Percentiles rank a stretch among this genome's conserved stretches.
Conservation (phyloP, 2,888 invertebrate genomes). For the Galerucella pusilla region DNA sequence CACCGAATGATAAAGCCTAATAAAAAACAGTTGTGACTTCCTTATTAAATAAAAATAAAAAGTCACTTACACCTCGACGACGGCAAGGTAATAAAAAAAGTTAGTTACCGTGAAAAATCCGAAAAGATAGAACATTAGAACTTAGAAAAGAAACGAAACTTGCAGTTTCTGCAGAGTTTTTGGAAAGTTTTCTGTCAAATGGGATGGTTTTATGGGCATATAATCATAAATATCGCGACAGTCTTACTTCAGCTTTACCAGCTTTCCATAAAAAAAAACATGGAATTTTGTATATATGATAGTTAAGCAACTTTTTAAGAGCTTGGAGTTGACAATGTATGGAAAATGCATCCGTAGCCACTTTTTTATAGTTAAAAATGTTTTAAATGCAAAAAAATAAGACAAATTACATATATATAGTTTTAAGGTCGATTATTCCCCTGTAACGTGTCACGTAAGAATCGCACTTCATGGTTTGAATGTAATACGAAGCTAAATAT, state of each 20-base stretch:
- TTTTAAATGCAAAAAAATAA: no score
- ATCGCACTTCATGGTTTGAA: neutral
- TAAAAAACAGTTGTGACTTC: neutral
- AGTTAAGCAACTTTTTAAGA: neutral
- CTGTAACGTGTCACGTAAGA: neutral
- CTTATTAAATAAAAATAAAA: neutral
- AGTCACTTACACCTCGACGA: neutral
- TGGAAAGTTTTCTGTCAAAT: slow-evolving; percentile 2
- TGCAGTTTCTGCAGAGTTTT: neutral
- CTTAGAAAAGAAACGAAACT: neutral
- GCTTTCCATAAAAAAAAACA: neutral
- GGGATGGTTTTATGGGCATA: neutral
- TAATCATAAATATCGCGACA: neutral
- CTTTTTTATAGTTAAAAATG: no score
- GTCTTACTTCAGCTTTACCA: neutral
- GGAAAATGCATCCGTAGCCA: no score
- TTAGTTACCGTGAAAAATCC: neutral
- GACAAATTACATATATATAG: neutral
- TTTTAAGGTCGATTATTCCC: neutral
- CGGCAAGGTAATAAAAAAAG: neutral
- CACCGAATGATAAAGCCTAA: neutral
- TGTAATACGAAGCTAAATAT: neutral
- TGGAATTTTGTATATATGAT: neutral
- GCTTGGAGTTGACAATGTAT: no score
- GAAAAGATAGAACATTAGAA: neutral